These are phyloP conservation scores for Drosophila virilis DNA, from an alignment of 1,140 invertebrate species.

Conservation along the genomic window DNA sequence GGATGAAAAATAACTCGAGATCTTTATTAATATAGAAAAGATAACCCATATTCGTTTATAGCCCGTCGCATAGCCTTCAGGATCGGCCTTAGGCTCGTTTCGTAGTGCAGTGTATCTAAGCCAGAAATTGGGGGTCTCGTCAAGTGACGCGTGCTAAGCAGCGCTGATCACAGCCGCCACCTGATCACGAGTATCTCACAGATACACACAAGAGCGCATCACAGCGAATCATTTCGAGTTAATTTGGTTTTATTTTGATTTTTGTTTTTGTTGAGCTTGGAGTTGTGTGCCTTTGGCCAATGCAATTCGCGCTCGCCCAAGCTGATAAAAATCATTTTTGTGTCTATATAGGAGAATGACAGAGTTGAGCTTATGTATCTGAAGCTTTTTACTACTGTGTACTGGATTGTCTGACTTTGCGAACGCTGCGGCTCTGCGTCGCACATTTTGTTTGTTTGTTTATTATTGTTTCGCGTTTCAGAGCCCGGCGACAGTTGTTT, in stretches of 20 bases:
- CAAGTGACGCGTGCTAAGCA: slow-evolving; percentile 43
- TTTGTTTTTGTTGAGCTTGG: neutral
- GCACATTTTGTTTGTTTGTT: slow-evolving; percentile 40
- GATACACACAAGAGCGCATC: slow-evolving; percentile 16
- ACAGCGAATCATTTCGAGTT: slow-evolving; percentile 16
- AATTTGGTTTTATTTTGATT: slow-evolving; percentile 1
- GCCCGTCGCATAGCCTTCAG: neutral
- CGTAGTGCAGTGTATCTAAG: slow-evolving; percentile 31
- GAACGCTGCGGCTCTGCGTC: slow-evolving; percentile 7
- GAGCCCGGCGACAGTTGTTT: slow-evolving; percentile 62
- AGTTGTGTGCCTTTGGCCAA: slow-evolving; percentile 19
- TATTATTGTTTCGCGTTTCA: slow-evolving; percentile 47
- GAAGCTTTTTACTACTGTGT: neutral
- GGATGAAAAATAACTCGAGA: neutral
- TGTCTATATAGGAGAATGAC: neutral
- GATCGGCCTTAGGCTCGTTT: neutral
- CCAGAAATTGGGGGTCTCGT: slow-evolving; percentile 37
- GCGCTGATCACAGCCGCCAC: slow-evolving; percentile 24
- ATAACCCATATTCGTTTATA: too few relatives aligned
- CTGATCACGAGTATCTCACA: slow-evolving; percentile 46
- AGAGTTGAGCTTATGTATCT: slow-evolving; percentile 4
- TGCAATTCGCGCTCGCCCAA: slow-evolving; percentile 39
- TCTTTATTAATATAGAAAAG: neutral
- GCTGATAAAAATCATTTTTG: slow-evolving; percentile 25
- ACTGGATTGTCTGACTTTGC: slow-evolving; percentile 40